These are phyloP conservation scores for Elephantulus edwardii DNA, from an alignment of 2,113 vertebrate genomes.

Conservation along the genomic window DNA sequence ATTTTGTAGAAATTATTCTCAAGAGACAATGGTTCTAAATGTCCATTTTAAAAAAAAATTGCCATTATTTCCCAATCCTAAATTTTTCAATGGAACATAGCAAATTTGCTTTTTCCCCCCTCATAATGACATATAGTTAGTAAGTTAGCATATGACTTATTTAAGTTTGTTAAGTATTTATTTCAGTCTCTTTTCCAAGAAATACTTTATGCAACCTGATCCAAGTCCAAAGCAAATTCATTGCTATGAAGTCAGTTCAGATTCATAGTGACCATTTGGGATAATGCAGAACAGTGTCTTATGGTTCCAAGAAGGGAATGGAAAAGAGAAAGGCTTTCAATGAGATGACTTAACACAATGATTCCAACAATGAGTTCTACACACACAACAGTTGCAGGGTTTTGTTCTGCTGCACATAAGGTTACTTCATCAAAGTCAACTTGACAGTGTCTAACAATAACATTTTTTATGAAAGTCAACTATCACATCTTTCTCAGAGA, in stretches of 20 bases:
- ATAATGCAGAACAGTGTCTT: background rate
- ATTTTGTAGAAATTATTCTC: slow-evolving; percentile 40
- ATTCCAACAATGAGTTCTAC: too few species aligned
- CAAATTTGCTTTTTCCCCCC: background rate
- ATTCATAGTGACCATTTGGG: background rate
- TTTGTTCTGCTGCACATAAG: too few species aligned
- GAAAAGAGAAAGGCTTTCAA: too few species aligned
- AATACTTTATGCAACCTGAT: slow-evolving; percentile 22
- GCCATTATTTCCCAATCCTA: slow-evolving; percentile 8
- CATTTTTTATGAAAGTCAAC: background rate
- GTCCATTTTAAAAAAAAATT: slow-evolving; percentile 44
- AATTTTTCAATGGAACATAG: slow-evolving; percentile 12
- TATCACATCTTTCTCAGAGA: background rate
- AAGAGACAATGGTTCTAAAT: slow-evolving; percentile 43
- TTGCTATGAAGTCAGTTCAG: background rate
- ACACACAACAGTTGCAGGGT: too few species aligned
- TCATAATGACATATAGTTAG: background rate
- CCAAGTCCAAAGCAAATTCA: background rate
- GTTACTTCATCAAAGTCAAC: too few species aligned
- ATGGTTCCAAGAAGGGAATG: background rate
- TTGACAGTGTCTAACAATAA: background rate
- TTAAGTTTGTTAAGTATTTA: slow-evolving; percentile 31
- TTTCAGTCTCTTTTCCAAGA: background rate
- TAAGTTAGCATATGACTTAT: slow-evolving; percentile 2
- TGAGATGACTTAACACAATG: too few species aligned